Evolutionary conservation across 23 tunicate species (phyloP).

Genomic region (Styela clava): DNA sequence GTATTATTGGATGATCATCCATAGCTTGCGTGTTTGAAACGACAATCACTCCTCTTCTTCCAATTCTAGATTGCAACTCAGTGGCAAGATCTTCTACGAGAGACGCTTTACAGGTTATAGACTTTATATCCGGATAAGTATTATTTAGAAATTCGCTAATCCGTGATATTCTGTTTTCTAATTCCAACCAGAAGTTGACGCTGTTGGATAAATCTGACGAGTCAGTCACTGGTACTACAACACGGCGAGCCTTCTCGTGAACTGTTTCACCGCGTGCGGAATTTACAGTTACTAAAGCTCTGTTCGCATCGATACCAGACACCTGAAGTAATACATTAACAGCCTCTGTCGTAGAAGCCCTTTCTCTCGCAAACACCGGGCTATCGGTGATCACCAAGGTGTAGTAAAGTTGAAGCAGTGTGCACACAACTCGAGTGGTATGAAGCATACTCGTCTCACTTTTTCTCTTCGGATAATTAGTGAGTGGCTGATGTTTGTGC

Average conservation of each 20-base stretch:
- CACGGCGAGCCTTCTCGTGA: background rate
- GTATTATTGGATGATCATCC: slow-evolving; percentile 3
- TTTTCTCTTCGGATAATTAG: background rate
- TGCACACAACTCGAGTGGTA: background rate
- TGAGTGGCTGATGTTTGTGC: too few relatives aligned
- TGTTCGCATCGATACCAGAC: background rate
- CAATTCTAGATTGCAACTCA: too few relatives aligned
- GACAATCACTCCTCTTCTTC: too few relatives aligned
- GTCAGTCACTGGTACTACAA: background rate
- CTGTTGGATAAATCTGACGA: background rate
- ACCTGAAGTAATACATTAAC: background rate
- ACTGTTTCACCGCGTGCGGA: background rate
- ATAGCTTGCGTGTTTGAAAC: background rate
- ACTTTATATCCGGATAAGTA: background rate
- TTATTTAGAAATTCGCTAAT: background rate
- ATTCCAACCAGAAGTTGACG: background rate
- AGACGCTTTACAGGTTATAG: background rate
- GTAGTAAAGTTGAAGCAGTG: background rate
- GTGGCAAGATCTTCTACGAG: too few relatives aligned
- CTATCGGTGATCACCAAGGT: background rate
- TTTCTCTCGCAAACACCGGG: background rate
- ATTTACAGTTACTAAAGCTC: background rate
- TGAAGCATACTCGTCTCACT: background rate
- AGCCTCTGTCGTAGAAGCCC: background rate
- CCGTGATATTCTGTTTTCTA: background rate